Base-by-base conservation (phyloP, 2,888 invertebrate genomes). In the Ectemnius lituratus region DNA sequence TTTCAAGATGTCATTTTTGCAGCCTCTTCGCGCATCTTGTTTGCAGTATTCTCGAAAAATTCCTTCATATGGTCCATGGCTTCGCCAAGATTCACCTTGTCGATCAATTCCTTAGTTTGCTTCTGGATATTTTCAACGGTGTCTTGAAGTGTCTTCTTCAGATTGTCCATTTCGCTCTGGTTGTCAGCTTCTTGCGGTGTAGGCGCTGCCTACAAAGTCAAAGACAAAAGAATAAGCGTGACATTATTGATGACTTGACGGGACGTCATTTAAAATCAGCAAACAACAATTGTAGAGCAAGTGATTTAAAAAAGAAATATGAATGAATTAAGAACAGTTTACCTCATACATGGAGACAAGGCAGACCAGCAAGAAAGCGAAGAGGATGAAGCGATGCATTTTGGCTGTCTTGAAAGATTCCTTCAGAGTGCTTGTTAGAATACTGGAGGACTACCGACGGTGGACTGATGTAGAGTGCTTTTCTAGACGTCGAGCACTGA, bases 261-360 rank as follows among this genome's bases (percentile, higher is more conserved):
- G 47, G n/a, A 47, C 0, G 47, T 0, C 16, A 52, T 16, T 16
- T 52, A 52, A 16, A 52, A n/a, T 20, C 23, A 23, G 23, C 3
- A 23, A 23, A 23, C 16, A 37, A 0, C 6, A 37, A 37, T 2
- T 0, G 11, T 8, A 37, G 1, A 37, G 37, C 8, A 37, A 23
- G 16, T 52, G 52, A 47, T 14, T 47, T 47, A 2, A 14, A 14
- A 6, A 52, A 14, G 16, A 16, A 5, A 52, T 8, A 16, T 52
- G 14, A 52, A 13, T 47, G 5, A 14, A 4, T 52, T 28, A 13
- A 11, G 47, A 14, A 62, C 16, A 62, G 13, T 49, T 79, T 79
- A 89, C 88, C 86, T 88, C 84, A 16, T 73, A 59, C n/a, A 73
- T 2, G 66, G 72, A 85, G 63, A 85, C 20, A 28, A 85, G 23